Percentiles rank a stretch among this genome's conserved stretches.
These are phyloP conservation scores for Andricus grossulariae DNA, from an alignment of 1,140 invertebrate species.

Conservation along the genomic window DNA sequence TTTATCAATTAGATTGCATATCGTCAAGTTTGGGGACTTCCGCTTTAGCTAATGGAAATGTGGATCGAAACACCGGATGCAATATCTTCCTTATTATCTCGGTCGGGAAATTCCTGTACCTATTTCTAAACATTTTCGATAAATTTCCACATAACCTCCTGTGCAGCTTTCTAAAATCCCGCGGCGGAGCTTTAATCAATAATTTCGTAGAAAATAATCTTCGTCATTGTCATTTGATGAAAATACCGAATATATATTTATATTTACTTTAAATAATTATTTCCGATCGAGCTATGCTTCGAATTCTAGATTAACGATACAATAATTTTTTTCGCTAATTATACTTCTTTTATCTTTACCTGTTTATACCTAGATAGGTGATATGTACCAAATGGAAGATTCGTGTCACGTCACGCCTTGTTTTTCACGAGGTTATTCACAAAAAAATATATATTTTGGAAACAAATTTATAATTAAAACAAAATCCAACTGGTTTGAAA, in stretches of 20 bases:
- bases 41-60: slow-evolving; percentile 8
- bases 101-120: neutral
- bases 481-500: neutral
- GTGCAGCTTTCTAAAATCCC: neutral
- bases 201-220: slow-evolving; percentile 58
- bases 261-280: slow-evolving; percentile 48
- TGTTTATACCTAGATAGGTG: slow-evolving; percentile 64
- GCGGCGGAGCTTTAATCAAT: neutral
- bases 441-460: no score
- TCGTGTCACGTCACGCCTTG: slow-evolving; percentile 60
- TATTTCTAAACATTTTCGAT: neutral
- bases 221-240: slow-evolving; percentile 46
- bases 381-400: slow-evolving; percentile 77
- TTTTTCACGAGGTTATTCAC: neutral
- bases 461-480: no score
- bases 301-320: slow-evolving; percentile 32
- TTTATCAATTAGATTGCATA: slow-evolving; percentile 2
- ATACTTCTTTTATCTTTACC: slow-evolving; percentile 47
- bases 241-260: slow-evolving; percentile 53
- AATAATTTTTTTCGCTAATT: slow-evolving; percentile 37
- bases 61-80: slow-evolving; percentile 18
- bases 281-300: slow-evolving; percentile 18
- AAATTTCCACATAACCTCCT: neutral
- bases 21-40: neutral
- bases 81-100: slow-evolving; percentile 25